These are phyloP conservation scores for Phaenicophaeus curvirostris DNA, from an alignment of 2,797 vertebrate genomes.

Conservation along the genomic window DNA sequence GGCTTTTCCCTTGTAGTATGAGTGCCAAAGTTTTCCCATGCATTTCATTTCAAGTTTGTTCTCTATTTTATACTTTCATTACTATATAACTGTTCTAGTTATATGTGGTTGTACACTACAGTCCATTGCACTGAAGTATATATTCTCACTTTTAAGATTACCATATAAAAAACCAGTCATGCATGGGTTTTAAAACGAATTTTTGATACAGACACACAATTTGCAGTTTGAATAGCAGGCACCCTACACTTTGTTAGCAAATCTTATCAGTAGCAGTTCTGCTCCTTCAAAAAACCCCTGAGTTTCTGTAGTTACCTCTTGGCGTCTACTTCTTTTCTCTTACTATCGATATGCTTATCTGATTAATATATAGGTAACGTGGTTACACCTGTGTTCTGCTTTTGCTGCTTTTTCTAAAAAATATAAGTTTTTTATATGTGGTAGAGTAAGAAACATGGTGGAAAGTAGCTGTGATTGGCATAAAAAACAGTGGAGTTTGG, in stretches of 20 bases:
- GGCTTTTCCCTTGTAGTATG: background rate
- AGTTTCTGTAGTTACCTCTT: background rate
- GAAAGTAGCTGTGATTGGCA: background rate
- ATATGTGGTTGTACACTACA: background rate
- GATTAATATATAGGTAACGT: background rate
- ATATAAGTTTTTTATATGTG: background rate
- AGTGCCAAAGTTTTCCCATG: conserved; percentile 6
- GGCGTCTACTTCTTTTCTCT: background rate
- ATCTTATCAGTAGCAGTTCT: background rate
- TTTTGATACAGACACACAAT: background rate
- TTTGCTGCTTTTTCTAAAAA: background rate
- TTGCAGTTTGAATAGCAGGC: background rate
- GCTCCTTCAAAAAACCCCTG: background rate
- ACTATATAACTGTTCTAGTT: background rate
- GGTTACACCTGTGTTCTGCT: background rate
- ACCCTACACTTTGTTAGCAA: background rate
- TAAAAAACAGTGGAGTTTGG: background rate
- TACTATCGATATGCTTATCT: background rate
- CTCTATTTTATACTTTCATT: conserved; percentile 25
- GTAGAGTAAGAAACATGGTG: background rate
- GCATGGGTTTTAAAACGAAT: background rate
- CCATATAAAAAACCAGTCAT: background rate
- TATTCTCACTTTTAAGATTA: conserved; percentile 13
- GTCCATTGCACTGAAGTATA: background rate
- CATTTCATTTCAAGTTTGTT: conserved; percentile 24